phyloP scores from a whole-genome alignment of 2,888 invertebrate genomes.

The Acheta domesticus region DNA sequence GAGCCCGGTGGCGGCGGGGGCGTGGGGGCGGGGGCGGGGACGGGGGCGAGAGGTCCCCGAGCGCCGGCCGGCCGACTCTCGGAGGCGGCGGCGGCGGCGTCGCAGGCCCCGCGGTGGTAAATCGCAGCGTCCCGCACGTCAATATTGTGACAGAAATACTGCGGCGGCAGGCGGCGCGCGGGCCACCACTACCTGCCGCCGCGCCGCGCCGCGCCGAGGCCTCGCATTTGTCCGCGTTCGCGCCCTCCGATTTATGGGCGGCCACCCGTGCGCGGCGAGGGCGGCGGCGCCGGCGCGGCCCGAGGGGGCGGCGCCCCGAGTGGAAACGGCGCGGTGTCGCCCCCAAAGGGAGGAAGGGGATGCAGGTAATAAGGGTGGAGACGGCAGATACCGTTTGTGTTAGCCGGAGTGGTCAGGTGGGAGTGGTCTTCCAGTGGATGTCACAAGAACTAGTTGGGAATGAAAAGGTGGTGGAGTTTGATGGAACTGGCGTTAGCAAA shows the following conservation, averaged over 20 bases:
- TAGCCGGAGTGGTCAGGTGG: neutral
- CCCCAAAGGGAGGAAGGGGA: neutral
- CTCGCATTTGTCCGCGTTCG: neutral
- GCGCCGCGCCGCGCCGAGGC: neutral
- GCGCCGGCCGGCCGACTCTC: neutral
- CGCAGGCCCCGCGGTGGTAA: neutral
- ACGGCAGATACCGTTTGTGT: neutral
- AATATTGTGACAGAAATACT: constrained; percentile 18
- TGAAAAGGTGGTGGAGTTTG: too few relatives aligned
- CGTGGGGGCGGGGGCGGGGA: neutral
- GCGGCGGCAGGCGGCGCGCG: neutral
- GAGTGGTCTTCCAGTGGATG: too few relatives aligned
- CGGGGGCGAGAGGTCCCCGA: neutral
- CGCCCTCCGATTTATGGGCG: constrained; percentile 10
- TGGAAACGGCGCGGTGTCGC: neutral
- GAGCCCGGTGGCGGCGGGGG: neutral
- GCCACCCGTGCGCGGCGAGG: neutral
- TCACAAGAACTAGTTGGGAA: too few relatives aligned
- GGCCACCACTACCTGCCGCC: neutral
- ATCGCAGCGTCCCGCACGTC: neutral
- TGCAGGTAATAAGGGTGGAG: neutral
- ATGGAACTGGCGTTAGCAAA: too few relatives aligned
- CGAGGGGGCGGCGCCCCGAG: too few relatives aligned
- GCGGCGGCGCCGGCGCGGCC: neutral
- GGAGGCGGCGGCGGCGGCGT: neutral